These are phyloP conservation scores for Reinhardtius hippoglossoides DNA, from an alignment of 2,113 vertebrate species.

Conservation along the genomic window DNA sequence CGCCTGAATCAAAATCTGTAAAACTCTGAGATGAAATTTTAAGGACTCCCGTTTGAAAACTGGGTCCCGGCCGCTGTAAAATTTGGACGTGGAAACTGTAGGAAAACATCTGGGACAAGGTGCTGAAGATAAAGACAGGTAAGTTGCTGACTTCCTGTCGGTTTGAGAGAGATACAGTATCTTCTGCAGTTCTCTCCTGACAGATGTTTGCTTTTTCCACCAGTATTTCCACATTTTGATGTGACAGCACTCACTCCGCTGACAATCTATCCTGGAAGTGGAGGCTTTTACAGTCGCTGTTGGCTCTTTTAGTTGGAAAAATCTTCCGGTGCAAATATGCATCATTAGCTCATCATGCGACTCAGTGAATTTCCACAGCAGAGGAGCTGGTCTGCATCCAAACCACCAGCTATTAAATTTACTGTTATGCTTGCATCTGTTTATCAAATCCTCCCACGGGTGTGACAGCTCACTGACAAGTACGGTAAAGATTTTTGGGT, in stretches of 20 bases:
- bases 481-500: not conserved
- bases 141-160: not conserved
- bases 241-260: conserved; percentile 17
- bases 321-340: not conserved
- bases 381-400: not conserved
- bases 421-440: not conserved
- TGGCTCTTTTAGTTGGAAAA: not conserved
- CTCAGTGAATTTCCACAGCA: conserved; percentile 19
- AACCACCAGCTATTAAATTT: not conserved
- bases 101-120: conserved; percentile 5
- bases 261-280: not conserved
- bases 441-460: not conserved
- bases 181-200: not conserved
- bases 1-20: not conserved
- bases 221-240: not conserved
- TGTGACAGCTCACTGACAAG: not conserved
- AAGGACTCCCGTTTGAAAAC: conserved; percentile 31
- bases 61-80: conserved; percentile 25
- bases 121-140: not conserved
- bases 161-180: conserved; percentile 2
- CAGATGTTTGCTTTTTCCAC: conserved; percentile 2
- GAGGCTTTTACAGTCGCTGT: conserved; percentile 10
- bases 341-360: conserved; percentile 6
- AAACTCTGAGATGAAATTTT: not conserved
- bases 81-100: not conserved